Conservation (phyloP, 1,140 invertebrate species). For the Arctopsyche grandis region DNA sequence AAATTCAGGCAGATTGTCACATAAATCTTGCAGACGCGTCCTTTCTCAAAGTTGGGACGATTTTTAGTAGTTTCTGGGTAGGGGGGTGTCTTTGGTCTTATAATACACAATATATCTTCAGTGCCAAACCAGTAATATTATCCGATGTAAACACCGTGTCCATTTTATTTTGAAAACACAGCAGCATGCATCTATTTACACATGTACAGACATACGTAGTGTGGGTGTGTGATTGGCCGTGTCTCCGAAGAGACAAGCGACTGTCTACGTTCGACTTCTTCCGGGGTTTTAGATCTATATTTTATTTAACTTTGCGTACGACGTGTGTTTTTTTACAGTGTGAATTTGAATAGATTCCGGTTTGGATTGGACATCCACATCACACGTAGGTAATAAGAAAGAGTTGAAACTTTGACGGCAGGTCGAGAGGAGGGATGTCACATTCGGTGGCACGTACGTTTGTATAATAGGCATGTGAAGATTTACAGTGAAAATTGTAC, state of each 20-base stretch:
- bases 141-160: slow-evolving; percentile 16
- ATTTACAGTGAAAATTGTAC: slow-evolving; percentile 32
- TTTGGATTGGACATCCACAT: no score
- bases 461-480: not conserved
- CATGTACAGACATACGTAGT: not conserved
- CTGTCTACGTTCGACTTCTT: no score
- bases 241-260: not conserved
- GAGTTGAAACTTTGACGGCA: no score
- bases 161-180: slow-evolving; percentile 11
- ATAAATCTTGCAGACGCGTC: not conserved
- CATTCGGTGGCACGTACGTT: no score
- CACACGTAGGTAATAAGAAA: no score
- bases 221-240: not conserved
- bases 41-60: not conserved
- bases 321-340: no score
- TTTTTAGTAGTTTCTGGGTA: not conserved
- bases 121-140: slow-evolving; percentile 23
- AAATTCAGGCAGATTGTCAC: not conserved
- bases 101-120: not conserved
- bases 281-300: no score
- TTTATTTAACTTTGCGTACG: no score
- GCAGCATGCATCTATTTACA: not conserved
- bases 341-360: no score
- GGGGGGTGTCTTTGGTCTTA: not conserved
- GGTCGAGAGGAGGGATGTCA: no score